Evolutionary conservation across 1,140 invertebrate genomes (phyloP).

Genomic region (Antheraea mylitta): DNA sequence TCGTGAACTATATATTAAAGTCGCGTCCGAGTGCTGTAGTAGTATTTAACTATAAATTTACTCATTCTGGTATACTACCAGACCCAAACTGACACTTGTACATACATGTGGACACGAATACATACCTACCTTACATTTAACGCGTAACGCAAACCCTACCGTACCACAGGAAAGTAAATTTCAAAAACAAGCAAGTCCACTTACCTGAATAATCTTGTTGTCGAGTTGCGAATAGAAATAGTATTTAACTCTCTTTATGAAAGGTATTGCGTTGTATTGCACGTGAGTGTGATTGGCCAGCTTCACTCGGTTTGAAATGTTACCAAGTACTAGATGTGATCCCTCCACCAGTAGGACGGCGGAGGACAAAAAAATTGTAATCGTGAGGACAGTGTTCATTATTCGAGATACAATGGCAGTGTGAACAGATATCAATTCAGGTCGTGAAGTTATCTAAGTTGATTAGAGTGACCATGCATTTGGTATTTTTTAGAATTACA

Average conservation of each 20-base stretch:
- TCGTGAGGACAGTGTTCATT: neutral
- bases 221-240: constrained; percentile 47
- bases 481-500: neutral
- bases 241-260: constrained; percentile 58
- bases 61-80: too few species aligned
- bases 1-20: too few species aligned
- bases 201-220: constrained; percentile 48
- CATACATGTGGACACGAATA: too few species aligned
- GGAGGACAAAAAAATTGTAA: neutral
- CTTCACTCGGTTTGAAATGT: constrained; percentile 41
- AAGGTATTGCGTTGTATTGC: constrained; percentile 60
- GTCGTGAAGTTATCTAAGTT: neutral
- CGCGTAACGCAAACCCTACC: neutral
- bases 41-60: too few species aligned
- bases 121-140: too few species aligned
- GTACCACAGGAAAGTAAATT: neutral
- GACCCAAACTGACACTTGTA: too few species aligned
- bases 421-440: neutral
- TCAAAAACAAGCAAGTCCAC: constrained; percentile 1
- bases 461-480: neutral
- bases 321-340: constrained; percentile 52
- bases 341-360: constrained; percentile 8
- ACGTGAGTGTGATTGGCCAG: constrained; percentile 40
- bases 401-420: neutral
- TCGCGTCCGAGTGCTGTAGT: too few species aligned